A percentile compares a stretch with the other conserved stretches of the same genome.
Conservation (phyloP, 2,888 invertebrate genomes). For the Acanthosepion lycidas region DNA sequence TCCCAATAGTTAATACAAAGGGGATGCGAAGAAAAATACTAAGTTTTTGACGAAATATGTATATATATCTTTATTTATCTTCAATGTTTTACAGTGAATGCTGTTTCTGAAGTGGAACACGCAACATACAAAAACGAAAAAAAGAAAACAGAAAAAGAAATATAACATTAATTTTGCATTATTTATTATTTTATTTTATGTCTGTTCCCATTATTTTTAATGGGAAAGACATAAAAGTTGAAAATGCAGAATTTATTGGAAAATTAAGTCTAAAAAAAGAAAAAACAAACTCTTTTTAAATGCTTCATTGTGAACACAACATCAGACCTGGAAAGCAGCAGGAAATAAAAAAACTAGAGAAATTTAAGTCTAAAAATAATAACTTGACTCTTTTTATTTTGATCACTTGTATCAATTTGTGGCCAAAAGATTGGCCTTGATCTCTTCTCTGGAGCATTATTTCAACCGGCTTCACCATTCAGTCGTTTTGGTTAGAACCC, state of each 20-base stretch:
- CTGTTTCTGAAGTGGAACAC: neutral
- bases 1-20: neutral
- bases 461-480: slow-evolving; percentile 13
- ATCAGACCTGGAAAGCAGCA: neutral
- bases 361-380: neutral
- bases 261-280: neutral
- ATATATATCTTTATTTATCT: neutral
- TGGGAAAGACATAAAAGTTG: neutral
- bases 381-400: neutral
- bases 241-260: neutral
- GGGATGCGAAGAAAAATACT: neutral
- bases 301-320: neutral
- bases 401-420: neutral
- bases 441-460: neutral
- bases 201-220: neutral
- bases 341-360: neutral
- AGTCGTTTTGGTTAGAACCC: slow-evolving; percentile 34
- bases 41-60: neutral
- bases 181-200: neutral
- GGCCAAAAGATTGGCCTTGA: slow-evolving; percentile 1
- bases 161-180: neutral
- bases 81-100: neutral
- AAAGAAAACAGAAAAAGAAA: neutral
- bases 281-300: neutral
- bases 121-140: neutral